Evolutionary conservation across 2,113 vertebrate species (phyloP).

Genomic region (Thalassoma bifasciatum): DNA sequence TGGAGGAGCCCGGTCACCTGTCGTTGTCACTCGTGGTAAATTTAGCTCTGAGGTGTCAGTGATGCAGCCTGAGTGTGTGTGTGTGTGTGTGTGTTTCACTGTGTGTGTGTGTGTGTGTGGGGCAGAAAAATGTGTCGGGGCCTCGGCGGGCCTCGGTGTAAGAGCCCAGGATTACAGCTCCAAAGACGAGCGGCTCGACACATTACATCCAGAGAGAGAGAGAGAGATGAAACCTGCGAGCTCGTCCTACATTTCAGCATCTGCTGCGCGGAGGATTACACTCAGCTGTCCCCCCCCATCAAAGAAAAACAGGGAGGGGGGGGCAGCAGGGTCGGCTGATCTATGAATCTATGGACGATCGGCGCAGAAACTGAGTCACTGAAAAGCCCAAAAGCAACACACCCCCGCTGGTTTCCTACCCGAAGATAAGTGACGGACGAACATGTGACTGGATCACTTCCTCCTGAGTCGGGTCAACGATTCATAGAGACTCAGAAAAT

Average conservation of each 20-base stretch:
- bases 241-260: conserved; percentile 64
- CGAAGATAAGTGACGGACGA: background rate
- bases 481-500: too few species aligned
- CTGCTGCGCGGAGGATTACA: conserved; percentile 63
- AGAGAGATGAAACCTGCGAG: conserved; percentile 61
- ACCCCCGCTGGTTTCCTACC: background rate
- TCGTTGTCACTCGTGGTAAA: conserved; percentile 66
- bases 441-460: background rate
- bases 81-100: conserved; percentile 29
- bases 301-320: conserved; percentile 19
- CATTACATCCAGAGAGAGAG: conserved; percentile 53
- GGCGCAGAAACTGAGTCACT: background rate
- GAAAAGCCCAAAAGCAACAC: conserved; percentile 14
- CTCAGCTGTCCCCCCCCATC: conserved; percentile 69
- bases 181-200: conserved; percentile 59
- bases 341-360: conserved; percentile 16
- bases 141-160: conserved; percentile 49
- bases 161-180: conserved; percentile 66
- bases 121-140: conserved; percentile 63
- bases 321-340: conserved; percentile 9
- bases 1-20: conserved; percentile 68
- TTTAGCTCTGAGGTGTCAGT: conserved; percentile 75
- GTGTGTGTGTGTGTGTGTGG: conserved; percentile 38
- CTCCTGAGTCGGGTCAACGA: background rate
- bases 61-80: conserved; percentile 54